phyloP scores from a whole-genome alignment of 92 coral and sea anemone species.

The Plumapathes pennacea region DNA sequence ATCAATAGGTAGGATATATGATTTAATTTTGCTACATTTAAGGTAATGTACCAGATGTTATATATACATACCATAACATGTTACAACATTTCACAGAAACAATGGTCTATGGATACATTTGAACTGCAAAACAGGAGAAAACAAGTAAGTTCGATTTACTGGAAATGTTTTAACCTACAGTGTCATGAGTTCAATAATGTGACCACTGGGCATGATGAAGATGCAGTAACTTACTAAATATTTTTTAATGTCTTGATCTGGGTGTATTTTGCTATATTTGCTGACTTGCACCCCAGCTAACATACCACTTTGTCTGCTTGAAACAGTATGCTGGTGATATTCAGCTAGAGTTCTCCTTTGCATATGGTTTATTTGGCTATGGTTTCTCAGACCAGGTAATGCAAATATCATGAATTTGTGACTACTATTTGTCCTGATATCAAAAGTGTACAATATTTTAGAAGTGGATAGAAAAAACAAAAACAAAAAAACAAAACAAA shows the following conservation, averaged over 20 bases:
- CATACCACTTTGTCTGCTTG: conserved; percentile 3
- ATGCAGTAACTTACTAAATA: neutral
- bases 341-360: conserved; percentile 89
- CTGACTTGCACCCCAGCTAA: neutral
- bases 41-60: no score
- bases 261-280: neutral
- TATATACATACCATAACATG: neutral
- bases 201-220: no score
- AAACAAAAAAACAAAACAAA: no score
- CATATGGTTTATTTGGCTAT: conserved; percentile 95
- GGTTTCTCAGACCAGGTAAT: conserved; percentile 96
- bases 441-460: no score
- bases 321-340: conserved; percentile 80
- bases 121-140: conserved; percentile 87
- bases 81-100: conserved; percentile 58
- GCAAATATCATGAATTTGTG: neutral
- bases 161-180: no score
- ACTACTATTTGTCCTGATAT: no score
- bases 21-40: neutral
- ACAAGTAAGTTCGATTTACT: conserved; percentile 56
- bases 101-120: conserved; percentile 98
- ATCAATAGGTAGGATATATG: no score
- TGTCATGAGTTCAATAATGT: no score
- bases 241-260: neutral
- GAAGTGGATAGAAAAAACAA: no score